Evolutionary conservation across 2,113 vertebrate genomes (phyloP).

Genomic region (Melozone crissalis): DNA sequence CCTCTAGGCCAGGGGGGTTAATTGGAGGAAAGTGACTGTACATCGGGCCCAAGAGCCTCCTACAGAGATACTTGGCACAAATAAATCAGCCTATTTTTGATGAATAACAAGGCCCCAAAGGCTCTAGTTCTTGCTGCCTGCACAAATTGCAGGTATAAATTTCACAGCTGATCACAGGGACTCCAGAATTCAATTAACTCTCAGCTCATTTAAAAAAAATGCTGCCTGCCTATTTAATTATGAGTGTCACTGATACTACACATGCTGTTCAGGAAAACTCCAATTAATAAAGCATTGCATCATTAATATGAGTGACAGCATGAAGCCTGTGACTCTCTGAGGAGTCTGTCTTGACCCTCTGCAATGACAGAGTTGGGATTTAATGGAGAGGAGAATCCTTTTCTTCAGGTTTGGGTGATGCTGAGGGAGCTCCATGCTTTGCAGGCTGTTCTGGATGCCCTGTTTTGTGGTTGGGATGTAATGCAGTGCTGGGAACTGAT

Average conservation of each 20-base stretch:
- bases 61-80: constrained; percentile 57
- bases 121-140: constrained; percentile 50
- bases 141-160: constrained; percentile 65
- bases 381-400: not conserved
- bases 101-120: constrained; percentile 64
- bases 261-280: constrained; percentile 52
- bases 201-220: constrained; percentile 26
- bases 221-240: constrained; percentile 54
- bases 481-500: not conserved
- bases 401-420: not conserved
- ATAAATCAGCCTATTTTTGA: constrained; percentile 63
- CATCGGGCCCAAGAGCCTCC: constrained; percentile 52
- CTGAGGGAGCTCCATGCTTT: not conserved
- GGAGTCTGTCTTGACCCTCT: not conserved
- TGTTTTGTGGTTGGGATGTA: not conserved
- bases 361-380: not conserved
- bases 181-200: constrained; percentile 66
- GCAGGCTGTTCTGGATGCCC: not conserved
- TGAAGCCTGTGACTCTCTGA: not conserved
- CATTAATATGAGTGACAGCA: constrained; percentile 59
- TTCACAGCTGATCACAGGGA: constrained; percentile 59
- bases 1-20: constrained; percentile 56
- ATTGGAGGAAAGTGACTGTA: constrained; percentile 66
- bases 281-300: constrained; percentile 64
- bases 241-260: constrained; percentile 45